phyloP scores from a whole-genome alignment of 2,797 vertebrate genomes.

The Halcyon badia region DNA sequence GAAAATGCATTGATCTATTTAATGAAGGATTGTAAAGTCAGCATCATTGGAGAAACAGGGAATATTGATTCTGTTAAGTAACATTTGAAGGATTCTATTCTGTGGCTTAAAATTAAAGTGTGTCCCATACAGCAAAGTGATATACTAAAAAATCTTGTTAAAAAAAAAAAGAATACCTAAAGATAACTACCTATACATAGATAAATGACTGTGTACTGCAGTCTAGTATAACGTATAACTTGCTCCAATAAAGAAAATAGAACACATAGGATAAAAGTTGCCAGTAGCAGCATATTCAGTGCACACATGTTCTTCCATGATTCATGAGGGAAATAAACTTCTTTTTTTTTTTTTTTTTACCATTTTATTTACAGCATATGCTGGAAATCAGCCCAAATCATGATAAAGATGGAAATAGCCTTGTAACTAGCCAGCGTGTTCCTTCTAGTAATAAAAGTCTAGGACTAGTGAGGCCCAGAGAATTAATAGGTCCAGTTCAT shows the following conservation, averaged over 20 bases:
- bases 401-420: neutral
- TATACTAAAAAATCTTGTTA: neutral
- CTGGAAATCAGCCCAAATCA: neutral
- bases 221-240: neutral
- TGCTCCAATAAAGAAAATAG: neutral
- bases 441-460: neutral
- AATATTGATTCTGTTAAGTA: conserved; percentile 48
- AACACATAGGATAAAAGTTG: neutral
- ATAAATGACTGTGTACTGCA: neutral
- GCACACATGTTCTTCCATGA: neutral
- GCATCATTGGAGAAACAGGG: neutral
- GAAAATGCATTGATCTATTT: conserved; percentile 42
- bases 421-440: neutral
- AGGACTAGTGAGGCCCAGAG: neutral
- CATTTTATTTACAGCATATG: neutral
- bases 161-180: neutral
- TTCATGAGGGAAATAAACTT: neutral
- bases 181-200: neutral
- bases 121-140: neutral
- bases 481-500: neutral
- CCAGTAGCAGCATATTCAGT: neutral
- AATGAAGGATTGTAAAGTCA: conserved; percentile 43
- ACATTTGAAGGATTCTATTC: conserved; percentile 6
- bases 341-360: too few species aligned
- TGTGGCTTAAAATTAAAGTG: conserved; percentile 4